Evolutionary conservation across 2,797 vertebrate genomes (phyloP), one percentile per base, ranked within the genome.

Genomic region (Danio tinwini): DNA sequence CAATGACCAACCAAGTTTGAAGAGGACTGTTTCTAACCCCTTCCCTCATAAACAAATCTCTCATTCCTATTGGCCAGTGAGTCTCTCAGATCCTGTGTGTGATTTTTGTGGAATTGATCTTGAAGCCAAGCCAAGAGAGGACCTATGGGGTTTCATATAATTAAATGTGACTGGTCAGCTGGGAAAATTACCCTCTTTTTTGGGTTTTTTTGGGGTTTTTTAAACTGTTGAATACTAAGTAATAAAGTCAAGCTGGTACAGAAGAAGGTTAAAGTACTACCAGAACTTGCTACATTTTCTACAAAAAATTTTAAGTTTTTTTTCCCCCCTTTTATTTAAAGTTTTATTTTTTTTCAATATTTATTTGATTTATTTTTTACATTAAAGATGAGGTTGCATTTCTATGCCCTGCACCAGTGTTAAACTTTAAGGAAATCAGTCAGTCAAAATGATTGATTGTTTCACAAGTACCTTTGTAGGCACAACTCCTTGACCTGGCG

Each of bases 21-120:
- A 91, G 90, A 90, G 88, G 89, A 90, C 85, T 88, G 84, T 90
- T 87, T 90, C 85, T 90, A 89, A 89, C 87, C 88, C 89, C 83
- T 88, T 80, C 89, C 90, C 85, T 89, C 86, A 88, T 90, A 89
- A 88, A 86, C 86, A 89, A 87, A 89, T 84, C 85, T 88, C 87
- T 87, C 86, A 88, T 87, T 90, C 85, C 86, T 86, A 88, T 90
- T 90, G 89, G 87, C 88, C 88, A 90, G 88, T 90, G 90, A 89
- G 90, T 90, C 86, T 84, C 82, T 86, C 82, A 85, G 87, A 81
- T 87, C 82, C 84, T 85, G 85, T 85, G 81, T 87, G 80, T 79
- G 29, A 79, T 81, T 76, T 73, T 80, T 88, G 81, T 87, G 82
- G 83, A 84, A 76, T 85, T 86, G 64, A 82, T 74, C 61, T 78